Percentiles rank a stretch among this genome's conserved stretches.
Conservation (phyloP, 2,113 vertebrate genomes). For the Cyrtonyx montezumae region DNA sequence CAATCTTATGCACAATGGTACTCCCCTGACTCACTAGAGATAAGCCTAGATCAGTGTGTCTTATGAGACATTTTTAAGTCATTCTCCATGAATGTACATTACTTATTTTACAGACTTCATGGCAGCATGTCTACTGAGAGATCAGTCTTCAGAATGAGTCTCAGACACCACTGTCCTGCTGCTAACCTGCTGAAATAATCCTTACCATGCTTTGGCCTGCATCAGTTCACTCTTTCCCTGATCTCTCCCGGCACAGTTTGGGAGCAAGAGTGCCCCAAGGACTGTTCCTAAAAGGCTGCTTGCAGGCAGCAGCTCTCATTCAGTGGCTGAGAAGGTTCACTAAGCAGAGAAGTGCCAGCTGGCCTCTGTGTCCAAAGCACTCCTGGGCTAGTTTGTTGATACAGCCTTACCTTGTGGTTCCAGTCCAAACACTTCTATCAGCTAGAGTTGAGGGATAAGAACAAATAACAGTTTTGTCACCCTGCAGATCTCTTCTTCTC, state of each 20-base stretch:
- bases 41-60: neutral
- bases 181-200: neutral
- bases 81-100: neutral
- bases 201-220: neutral
- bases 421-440: neutral
- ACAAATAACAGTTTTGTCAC: neutral
- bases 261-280: neutral
- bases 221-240: neutral
- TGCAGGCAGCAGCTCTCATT: neutral
- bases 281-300: neutral
- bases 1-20: neutral
- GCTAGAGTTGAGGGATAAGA: neutral
- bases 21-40: neutral
- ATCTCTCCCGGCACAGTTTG: neutral
- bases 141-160: neutral
- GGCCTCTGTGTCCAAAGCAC: neutral
- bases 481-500: neutral
- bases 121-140: neutral
- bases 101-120: neutral
- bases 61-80: neutral
- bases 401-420: neutral
- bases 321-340: accelerated
- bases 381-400: neutral
- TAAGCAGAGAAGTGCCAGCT: neutral
- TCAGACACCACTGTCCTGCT: neutral